Evolutionary conservation across 1,140 invertebrate species (phyloP), one percentile per base, ranked within the genome.

Genomic region (Pteromalus puparum): DNA sequence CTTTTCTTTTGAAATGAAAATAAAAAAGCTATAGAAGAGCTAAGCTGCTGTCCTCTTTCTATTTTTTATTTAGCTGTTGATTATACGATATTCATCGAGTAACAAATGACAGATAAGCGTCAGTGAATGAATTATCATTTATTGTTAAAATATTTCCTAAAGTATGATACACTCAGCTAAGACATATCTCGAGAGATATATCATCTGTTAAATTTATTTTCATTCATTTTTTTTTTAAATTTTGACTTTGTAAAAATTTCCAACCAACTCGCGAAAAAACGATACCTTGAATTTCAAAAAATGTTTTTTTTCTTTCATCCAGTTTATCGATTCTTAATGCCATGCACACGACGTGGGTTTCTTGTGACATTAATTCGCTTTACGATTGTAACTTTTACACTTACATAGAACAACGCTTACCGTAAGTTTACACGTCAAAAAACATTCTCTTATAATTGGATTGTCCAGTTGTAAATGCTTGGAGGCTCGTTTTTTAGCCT

Each of bases 101-200:
- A 90, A 87, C 70, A 46, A 87, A 75, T 88, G 88, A 89, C 80
- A 68, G 84, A 88, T 90, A 88, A 88, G 88, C 86, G 84, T 90
- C 90, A 91, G 84, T 90, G 86, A 79, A 85, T 89, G 90, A 90
- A 90, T 90, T 90, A 88, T 89, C 88, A 89, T 89, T 90, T 90
- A 89, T 89, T 87, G 85, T 90, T 90, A 89, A 90, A 86, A 88
- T 90, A 90, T 88, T 86, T 74, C 79, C 88, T 90, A 89, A 86
- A 86, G 88, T 90, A 90, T 91, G 89, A 88, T 90, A 91, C 90
- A 89, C 86, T 90, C 88, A 90, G 85, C 89, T 91, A 89, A 87
- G 73, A 89, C 87, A 87, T 89, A 90, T 87, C 88, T 88, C 87
- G 90, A 90, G 90, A 90, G 87, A 91, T 90, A 89, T 89, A 70